Evolutionary conservation across 2,113 vertebrate species (phyloP).

Genomic region (Gorsachius goisagi): DNA sequence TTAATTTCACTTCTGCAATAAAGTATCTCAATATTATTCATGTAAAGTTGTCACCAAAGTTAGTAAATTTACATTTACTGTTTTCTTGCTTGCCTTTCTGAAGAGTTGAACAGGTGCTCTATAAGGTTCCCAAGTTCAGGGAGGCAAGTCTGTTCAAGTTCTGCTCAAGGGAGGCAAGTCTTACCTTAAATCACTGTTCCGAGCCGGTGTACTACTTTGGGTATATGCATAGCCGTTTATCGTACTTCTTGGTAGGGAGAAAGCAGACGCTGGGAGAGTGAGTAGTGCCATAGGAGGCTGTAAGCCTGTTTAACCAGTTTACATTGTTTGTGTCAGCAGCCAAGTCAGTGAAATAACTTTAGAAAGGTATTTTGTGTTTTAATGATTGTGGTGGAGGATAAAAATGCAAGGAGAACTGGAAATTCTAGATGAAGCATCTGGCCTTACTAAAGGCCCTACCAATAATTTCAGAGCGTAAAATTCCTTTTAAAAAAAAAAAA

Average conservation of each 20-base stretch:
- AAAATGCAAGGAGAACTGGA: neutral
- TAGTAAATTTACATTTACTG: neutral
- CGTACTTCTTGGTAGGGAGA: neutral
- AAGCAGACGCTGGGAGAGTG: neutral
- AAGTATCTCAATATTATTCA: neutral
- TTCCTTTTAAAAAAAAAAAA: neutral
- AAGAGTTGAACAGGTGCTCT: neutral
- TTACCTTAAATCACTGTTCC: neutral
- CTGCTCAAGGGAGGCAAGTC: neutral
- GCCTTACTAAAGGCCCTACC: neutral
- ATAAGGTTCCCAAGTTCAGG: neutral
- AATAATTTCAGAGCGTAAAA: neutral
- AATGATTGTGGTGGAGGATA: neutral
- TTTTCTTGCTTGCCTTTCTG: neutral
- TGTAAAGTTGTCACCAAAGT: no score
- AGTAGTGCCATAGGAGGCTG: neutral
- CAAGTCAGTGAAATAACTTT: neutral
- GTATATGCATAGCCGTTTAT: neutral
- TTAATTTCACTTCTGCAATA: neutral
- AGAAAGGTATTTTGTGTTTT: neutral
- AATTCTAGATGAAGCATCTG: neutral
- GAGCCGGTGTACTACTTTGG: neutral
- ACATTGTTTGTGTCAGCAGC: neutral
- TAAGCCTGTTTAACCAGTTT: constrained; percentile 42
- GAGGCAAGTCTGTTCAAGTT: neutral